Evolutionary conservation across 1,140 invertebrate species (phyloP), one percentile per base, ranked within the genome.

Genomic region (Amyelois transitella): DNA sequence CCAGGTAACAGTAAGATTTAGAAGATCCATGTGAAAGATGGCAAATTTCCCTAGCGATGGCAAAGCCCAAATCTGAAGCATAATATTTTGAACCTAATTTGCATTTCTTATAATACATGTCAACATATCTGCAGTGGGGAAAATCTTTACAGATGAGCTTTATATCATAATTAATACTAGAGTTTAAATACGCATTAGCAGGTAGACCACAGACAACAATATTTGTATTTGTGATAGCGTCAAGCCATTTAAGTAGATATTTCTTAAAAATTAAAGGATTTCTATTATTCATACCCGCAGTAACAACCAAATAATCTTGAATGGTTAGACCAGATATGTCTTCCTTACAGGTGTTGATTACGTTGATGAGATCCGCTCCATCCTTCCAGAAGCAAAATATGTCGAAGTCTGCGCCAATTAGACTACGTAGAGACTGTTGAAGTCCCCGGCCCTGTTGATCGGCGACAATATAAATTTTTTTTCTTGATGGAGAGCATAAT

Each of bases 181-280:
- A 48, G 10, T 10, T 32, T 18, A 52, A 6, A 12, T 43, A 38
- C 32, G 51, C 8, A 43, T 52, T 52, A 20, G 14, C 8, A 17
- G 51, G 51, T 21, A 52, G 14, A 19, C 51, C 51, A 19, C 51
- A 52, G 12, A 52, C 14, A n/a, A 52, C n/a, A 19, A 52, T 32
- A 28, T 52, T 52, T 10, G 28, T 52, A 20, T 52, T 52, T 12
- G n/a, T 10, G 3, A 5, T 52, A 2, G 2, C 7, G n/a, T 20
- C 14, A 8, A 52, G 12, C 28, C 32, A 52, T 43, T 43, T n/a
- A 10, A 52, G 32, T 25, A 52, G 20, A 5, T 52, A 4, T 2
- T 28, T 52, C n/a, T 43, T 52, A 5, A 52, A 43, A 38, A 19
- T 20, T 10, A 52, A n/a, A 8, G 51, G 51, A 52, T 52, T 52